Percentiles rank a stretch among this genome's conserved stretches.
These are phyloP conservation scores for Drosophila paulistorum DNA, from an alignment of 1,140 invertebrate species.

Conservation along the genomic window DNA sequence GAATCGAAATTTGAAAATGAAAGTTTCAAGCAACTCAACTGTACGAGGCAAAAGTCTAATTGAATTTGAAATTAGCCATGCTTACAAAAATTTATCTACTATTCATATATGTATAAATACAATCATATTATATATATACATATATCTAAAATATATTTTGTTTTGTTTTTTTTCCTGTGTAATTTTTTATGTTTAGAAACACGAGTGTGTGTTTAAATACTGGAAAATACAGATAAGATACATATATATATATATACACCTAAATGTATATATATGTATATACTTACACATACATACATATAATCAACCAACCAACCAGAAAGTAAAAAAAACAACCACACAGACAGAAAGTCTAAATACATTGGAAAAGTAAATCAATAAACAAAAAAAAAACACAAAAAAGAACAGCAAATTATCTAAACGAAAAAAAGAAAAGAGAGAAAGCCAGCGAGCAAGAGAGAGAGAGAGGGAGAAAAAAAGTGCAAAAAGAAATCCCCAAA, in stretches of 20 bases:
- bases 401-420: constrained; percentile 36
- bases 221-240: constrained; percentile 78
- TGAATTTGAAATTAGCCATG: constrained; percentile 55
- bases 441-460: background rate
- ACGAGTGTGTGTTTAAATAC: constrained; percentile 73
- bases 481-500: constrained; percentile 8
- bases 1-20: background rate
- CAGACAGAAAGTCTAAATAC: constrained; percentile 44
- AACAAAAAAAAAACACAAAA: constrained; percentile 29
- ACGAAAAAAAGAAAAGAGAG: constrained; percentile 18
- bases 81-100: constrained; percentile 42
- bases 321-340: constrained; percentile 25
- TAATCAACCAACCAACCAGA: constrained; percentile 31
- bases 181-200: constrained; percentile 54
- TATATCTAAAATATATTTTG: constrained; percentile 26
- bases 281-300: constrained; percentile 15
- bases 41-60: constrained; percentile 12
- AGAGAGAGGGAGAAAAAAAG: background rate
- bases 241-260: constrained; percentile 49
- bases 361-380: constrained; percentile 53
- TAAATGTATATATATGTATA: constrained; percentile 30
- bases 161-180: constrained; percentile 10
- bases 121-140: too few species aligned
- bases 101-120: background rate
- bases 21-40: constrained; percentile 18